A percentile compares a stretch with the other conserved stretches of the same genome.
These are phyloP conservation scores for Drosophila peninsularis DNA, from an alignment of 2,888 invertebrate species.

Conservation along the genomic window DNA sequence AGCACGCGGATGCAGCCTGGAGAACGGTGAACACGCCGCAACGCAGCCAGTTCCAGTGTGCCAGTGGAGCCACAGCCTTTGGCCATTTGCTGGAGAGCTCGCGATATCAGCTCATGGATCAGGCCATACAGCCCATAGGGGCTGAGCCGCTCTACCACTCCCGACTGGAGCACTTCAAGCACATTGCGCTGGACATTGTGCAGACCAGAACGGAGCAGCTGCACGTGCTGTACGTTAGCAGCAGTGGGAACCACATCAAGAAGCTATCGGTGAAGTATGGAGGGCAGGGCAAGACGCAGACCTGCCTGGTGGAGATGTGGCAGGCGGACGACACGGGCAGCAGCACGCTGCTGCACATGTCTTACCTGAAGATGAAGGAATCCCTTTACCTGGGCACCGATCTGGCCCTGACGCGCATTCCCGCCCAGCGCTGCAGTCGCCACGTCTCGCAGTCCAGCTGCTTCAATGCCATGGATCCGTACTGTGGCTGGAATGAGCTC, in stretches of 20 bases:
- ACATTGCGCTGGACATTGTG: slow-evolving; percentile 92
- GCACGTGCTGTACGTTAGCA: slow-evolving; percentile 93
- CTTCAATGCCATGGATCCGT: slow-evolving; percentile 94
- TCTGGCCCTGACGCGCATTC: slow-evolving; percentile 89
- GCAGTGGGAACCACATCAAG: slow-evolving; percentile 90
- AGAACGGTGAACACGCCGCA: slow-evolving; percentile 87
- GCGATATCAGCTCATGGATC: slow-evolving; percentile 94
- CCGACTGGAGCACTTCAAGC: slow-evolving; percentile 89
- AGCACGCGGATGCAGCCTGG: slow-evolving; percentile 91
- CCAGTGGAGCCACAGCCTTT: slow-evolving; percentile 81
- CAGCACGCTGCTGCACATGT: slow-evolving; percentile 87
- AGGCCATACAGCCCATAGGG: slow-evolving; percentile 91
- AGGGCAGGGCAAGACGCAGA: slow-evolving; percentile 86
- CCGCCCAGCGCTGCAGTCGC: slow-evolving; percentile 91
- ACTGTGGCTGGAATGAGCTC: slow-evolving; percentile 96
- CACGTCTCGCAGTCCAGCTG: slow-evolving; percentile 90
- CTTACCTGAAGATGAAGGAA: slow-evolving; percentile 92
- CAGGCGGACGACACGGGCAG: slow-evolving; percentile 86
- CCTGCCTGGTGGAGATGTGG: slow-evolving; percentile 95
- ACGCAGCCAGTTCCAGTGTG: slow-evolving; percentile 88
- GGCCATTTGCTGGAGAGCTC: slow-evolving; percentile 88
- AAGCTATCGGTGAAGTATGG: slow-evolving; percentile 90
- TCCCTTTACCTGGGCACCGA: slow-evolving; percentile 92
- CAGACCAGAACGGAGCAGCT: slow-evolving; percentile 89
- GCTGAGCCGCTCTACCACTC: slow-evolving; percentile 89